Evolutionary conservation across 2,888 invertebrate species (phyloP).

Genomic region (Oligia latruncula): DNA sequence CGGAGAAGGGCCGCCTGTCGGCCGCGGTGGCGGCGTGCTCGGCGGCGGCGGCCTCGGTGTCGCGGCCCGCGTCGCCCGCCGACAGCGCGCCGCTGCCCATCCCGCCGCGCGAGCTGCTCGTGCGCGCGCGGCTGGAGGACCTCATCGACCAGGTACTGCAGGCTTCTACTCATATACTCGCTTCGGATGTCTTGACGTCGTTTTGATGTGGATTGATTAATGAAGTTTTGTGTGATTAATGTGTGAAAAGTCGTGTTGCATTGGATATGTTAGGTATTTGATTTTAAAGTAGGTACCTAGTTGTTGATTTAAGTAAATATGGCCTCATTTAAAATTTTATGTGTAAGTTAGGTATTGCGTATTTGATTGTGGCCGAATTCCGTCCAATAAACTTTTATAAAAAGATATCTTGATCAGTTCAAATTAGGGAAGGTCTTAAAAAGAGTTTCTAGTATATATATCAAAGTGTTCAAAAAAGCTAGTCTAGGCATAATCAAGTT

Average conservation of each 20-base stretch:
- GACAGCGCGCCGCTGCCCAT: conserved; percentile 96
- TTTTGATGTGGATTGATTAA: conserved; percentile 65
- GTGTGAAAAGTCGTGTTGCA: conserved; percentile 39
- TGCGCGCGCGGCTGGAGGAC: conserved; percentile 96
- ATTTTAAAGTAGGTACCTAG: background rate
- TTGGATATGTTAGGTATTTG: conserved; percentile 5
- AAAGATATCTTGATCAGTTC: background rate
- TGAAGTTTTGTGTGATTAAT: conserved; percentile 7
- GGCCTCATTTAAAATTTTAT: background rate
- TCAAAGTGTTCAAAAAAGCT: conserved; percentile 25
- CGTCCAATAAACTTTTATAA: background rate
- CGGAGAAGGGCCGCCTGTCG: conserved; percentile 95
- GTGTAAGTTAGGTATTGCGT: background rate
- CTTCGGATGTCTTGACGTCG: conserved; percentile 74
- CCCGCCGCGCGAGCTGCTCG: conserved; percentile 95
- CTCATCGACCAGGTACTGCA: conserved; percentile 96
- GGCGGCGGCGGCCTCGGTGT: conserved; percentile 97
- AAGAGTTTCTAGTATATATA: background rate
- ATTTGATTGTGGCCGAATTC: background rate
- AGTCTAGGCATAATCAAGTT: background rate
- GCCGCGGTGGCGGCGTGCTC: conserved; percentile 98
- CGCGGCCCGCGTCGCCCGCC: conserved; percentile 96
- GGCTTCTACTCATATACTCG: conserved; percentile 70
- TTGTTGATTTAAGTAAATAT: background rate
- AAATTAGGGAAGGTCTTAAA: background rate